Evolutionary conservation across 1,140 invertebrate species (phyloP).

Genomic region (Belonocnema kinseyi): DNA sequence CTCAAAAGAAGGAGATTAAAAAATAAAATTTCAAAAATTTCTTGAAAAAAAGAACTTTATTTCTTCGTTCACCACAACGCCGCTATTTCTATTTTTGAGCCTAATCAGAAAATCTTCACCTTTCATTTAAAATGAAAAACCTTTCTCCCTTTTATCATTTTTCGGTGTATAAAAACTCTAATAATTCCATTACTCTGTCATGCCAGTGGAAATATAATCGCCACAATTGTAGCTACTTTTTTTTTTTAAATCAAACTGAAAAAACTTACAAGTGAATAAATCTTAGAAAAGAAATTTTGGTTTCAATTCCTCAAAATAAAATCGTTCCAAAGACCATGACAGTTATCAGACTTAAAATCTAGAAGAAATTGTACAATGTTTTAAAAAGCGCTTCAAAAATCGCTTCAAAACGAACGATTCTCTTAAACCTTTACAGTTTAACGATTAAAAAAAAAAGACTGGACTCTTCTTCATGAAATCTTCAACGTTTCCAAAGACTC

Average conservation of each 20-base stretch:
- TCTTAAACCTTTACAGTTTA: background rate
- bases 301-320: background rate
- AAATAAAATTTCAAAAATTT: too few species aligned
- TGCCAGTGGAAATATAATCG: background rate
- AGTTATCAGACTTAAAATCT: background rate
- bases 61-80: background rate
- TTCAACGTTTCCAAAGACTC: background rate
- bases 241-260: too few species aligned
- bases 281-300: too few species aligned
- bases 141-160: background rate
- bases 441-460: background rate
- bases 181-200: background rate
- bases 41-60: slow-evolving; percentile 5
- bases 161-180: background rate
- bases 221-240: too few species aligned
- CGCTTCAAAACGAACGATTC: background rate
- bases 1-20: too few species aligned
- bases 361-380: background rate
- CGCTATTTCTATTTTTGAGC: slow-evolving; percentile 6
- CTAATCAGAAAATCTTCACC: background rate
- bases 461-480: too few species aligned
- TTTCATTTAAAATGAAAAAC: slow-evolving; percentile 15
- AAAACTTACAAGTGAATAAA: too few species aligned
- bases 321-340: background rate
- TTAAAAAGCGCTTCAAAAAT: background rate